Base-by-base conservation (phyloP, 2,888 invertebrate species). In the Carterocephalus palaemon region DNA sequence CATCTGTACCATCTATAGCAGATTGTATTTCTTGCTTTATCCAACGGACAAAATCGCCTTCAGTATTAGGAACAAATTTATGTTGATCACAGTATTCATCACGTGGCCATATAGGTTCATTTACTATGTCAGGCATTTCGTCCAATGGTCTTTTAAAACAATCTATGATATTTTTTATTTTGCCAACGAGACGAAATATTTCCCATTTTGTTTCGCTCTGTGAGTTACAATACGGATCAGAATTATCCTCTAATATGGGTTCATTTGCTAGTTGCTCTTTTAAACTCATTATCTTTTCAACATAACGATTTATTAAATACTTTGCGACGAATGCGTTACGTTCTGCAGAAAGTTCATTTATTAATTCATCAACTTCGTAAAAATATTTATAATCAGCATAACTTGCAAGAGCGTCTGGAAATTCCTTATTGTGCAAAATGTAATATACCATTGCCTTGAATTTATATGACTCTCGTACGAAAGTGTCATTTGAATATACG, bases 391-490 rank as follows among this genome's bases (percentile, higher is more conserved):
- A 4, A 7, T 13, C 23, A 23, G 62, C 41, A 28, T 45, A 54
- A 8, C 55, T 41, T 33, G 52, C 17, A 63, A 54, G 24, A 9
- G 38, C 42, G 17, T 57, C 49, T 2, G 66, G 67, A 10, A 76
- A 47, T 20, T 62, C 54, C 47, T 60, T 64, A 6, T 62, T 33
- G 43, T 70, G 53, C 34, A 74, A 47, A 15, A 75, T 61, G 34
- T 63, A 55, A 47, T 78, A 71, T 17, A 74, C 39, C 4, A 74
- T 37, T 8, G 63, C 56, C 9, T 67, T 33, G 12, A 58, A 46
- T 47, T 55, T 64, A 24, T 56, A 65, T 15, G 64, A 56, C 32
- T 36, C 45, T 13, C 53, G 47, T 38, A 45, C 49, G 10, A 41
- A 46, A 29, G 46, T 49, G 29, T 45, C 28, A 2, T 40, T 37